A percentile compares a stretch with the other conserved stretches of the same genome.
These are phyloP conservation scores for Rhagonycha fulva DNA, from an alignment of 2,888 invertebrate species.

Conservation along the genomic window DNA sequence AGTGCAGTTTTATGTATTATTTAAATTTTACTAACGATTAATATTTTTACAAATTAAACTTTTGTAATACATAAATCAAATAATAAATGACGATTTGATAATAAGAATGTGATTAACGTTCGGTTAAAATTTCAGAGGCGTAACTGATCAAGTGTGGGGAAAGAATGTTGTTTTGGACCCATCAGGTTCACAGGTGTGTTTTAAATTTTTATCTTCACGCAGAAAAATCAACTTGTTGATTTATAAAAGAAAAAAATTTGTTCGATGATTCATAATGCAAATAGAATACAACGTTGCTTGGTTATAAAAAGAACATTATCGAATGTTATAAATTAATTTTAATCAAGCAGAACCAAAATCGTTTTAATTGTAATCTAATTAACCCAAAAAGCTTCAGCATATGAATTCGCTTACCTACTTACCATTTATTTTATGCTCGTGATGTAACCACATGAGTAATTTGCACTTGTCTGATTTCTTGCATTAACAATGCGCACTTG, in stretches of 20 bases:
- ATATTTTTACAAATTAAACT: neutral
- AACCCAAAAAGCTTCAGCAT: neutral
- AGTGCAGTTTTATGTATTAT: neutral
- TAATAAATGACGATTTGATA: neutral
- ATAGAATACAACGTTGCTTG: neutral
- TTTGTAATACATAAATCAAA: neutral
- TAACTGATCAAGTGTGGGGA: neutral
- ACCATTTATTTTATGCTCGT: neutral
- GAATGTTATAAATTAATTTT: neutral
- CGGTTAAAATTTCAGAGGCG: neutral
- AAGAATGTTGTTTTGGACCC: conserved; percentile 7
- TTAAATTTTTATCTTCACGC: neutral
- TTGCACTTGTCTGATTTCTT: neutral
- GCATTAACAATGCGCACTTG: neutral
- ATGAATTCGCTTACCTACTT: neutral
- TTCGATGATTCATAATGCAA: neutral
- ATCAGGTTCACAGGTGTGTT: neutral
- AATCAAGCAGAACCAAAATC: neutral
- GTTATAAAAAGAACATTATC: neutral
- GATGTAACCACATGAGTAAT: neutral
- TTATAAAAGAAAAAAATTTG: neutral
- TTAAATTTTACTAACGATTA: neutral
- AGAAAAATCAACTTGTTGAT: neutral
- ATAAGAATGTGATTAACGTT: neutral
- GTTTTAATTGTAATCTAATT: neutral